Percentiles rank a stretch among this genome's conserved stretches.
Evolutionary conservation across 2,888 invertebrate genomes (phyloP).

Genomic region (Ophion obscuratus): DNA sequence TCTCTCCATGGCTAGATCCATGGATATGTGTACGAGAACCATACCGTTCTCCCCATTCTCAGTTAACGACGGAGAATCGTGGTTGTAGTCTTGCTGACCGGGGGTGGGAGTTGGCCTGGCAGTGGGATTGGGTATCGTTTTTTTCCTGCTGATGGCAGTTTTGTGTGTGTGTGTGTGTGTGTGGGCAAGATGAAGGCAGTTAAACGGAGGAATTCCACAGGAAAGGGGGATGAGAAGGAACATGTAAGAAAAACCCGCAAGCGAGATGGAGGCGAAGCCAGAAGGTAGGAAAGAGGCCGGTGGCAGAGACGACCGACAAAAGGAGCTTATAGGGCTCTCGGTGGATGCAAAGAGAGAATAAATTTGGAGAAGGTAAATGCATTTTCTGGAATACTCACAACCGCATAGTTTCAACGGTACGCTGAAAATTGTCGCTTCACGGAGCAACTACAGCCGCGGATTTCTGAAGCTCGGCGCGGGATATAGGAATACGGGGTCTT

Average conservation of each 20-base stretch:
- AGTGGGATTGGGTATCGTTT: conserved; percentile 30
- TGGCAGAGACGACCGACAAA: conserved; percentile 30
- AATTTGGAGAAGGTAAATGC: background rate
- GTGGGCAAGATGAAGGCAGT: conserved; percentile 23
- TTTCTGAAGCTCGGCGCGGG: background rate
- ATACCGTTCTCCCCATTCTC: conserved; percentile 22
- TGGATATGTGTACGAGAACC: conserved; percentile 51
- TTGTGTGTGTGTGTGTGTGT: conserved; percentile 27
- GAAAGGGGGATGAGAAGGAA: conserved; percentile 67
- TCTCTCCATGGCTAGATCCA: conserved; percentile 45
- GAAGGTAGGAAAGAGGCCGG: conserved; percentile 17
- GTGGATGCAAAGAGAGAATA: conserved; percentile 16
- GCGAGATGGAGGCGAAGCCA: conserved; percentile 63
- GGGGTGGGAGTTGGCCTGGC: conserved; percentile 46
- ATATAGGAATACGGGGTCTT: background rate
- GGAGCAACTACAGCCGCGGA: background rate
- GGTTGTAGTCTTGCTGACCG: conserved; percentile 41
- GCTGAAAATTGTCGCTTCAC: background rate
- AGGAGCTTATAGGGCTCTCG: conserved; percentile 14
- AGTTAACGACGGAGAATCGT: conserved; percentile 48
- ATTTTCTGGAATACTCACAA: background rate
- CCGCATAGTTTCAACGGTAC: background rate
- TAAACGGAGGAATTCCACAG: conserved; percentile 57
- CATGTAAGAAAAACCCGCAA: conserved; percentile 79
- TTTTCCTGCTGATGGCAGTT: background rate